Evolutionary conservation across 2,113 vertebrate genomes (phyloP).

Genomic region (Scalopus aquaticus): DNA sequence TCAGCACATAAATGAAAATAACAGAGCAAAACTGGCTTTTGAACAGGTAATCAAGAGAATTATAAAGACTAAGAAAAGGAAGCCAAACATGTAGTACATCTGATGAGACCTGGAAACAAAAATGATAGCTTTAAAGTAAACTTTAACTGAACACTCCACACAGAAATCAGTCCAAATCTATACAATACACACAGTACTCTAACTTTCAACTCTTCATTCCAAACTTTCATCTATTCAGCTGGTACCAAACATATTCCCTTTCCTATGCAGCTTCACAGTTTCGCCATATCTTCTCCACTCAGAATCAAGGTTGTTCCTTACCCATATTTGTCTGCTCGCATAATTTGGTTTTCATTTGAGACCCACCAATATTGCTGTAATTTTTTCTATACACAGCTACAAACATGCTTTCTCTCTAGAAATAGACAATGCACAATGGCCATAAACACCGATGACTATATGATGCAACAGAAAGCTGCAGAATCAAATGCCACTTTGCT

Average conservation of each 20-base stretch:
- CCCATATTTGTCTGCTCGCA: background rate
- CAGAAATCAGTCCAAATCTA: background rate
- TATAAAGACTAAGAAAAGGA: slow-evolving; percentile 95
- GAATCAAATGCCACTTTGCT: background rate
- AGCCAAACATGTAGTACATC: slow-evolving; percentile 96
- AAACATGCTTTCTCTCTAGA: slow-evolving; percentile 24
- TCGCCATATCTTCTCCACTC: background rate
- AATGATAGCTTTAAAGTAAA: slow-evolving; percentile 11
- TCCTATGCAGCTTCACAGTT: background rate
- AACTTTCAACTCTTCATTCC: background rate
- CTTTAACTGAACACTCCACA: background rate
- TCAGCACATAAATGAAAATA: slow-evolving; percentile 95
- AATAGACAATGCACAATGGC: background rate
- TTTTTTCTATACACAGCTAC: slow-evolving; percentile 31
- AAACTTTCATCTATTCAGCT: background rate
- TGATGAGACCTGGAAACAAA: slow-evolving; percentile 92
- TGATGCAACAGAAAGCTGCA: background rate
- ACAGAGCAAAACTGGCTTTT: slow-evolving; percentile 92
- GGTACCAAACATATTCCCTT: background rate
- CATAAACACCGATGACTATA: background rate
- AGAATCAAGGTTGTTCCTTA: background rate
- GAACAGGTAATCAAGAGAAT: slow-evolving; percentile 95
- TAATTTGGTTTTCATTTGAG: slow-evolving; percentile 38
- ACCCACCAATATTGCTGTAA: background rate
- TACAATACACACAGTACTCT: background rate